Evolutionary conservation across 92 coral and sea anemone genomes (phyloP).

Genomic region (Diadumene lineata): DNA sequence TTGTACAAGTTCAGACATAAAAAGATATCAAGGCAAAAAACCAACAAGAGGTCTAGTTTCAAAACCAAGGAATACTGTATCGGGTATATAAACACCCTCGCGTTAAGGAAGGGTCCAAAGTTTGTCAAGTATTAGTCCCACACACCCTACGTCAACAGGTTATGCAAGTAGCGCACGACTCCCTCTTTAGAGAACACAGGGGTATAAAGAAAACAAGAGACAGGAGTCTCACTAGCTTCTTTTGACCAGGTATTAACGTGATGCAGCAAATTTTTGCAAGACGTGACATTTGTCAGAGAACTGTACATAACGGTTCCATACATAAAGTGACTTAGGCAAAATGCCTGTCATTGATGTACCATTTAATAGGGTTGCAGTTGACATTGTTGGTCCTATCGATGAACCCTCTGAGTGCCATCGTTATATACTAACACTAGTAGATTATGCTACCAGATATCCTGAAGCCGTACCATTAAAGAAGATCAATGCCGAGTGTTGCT

Average conservation of each 20-base stretch:
- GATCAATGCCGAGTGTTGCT: conserved; percentile 21
- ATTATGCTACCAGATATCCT: conserved; percentile 46
- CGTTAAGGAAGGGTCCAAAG: conserved; percentile 21
- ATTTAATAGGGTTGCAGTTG: conserved; percentile 50
- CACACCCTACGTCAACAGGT: conserved; percentile 11
- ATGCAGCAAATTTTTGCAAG: conserved; percentile 31
- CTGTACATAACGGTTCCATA: conserved; percentile 1
- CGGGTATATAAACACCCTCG: conserved; percentile 30
- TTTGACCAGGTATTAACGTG: conserved; percentile 28
- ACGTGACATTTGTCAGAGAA: conserved; percentile 66
- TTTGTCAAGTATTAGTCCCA: conserved; percentile 39
- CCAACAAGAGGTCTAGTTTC: conserved; percentile 22
- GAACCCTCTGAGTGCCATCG: conserved; percentile 30
- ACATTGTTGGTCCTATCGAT: conserved; percentile 32
- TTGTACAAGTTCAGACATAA: conserved; percentile 32
- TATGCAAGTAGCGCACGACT: conserved; percentile 50
- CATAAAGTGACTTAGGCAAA: conserved; percentile 29
- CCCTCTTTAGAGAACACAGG: conserved; percentile 12
- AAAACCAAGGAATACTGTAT: conserved; percentile 29
- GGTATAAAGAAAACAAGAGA: conserved; percentile 55
- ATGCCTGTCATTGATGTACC: conserved; percentile 77
- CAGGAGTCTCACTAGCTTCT: conserved; percentile 30
- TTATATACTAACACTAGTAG: conserved; percentile 35
- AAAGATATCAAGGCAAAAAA: background rate
- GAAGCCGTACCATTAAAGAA: conserved; percentile 45